Evolutionary conservation across 2,797 vertebrate species (phyloP).

Genomic region (Thunnus albacares): DNA sequence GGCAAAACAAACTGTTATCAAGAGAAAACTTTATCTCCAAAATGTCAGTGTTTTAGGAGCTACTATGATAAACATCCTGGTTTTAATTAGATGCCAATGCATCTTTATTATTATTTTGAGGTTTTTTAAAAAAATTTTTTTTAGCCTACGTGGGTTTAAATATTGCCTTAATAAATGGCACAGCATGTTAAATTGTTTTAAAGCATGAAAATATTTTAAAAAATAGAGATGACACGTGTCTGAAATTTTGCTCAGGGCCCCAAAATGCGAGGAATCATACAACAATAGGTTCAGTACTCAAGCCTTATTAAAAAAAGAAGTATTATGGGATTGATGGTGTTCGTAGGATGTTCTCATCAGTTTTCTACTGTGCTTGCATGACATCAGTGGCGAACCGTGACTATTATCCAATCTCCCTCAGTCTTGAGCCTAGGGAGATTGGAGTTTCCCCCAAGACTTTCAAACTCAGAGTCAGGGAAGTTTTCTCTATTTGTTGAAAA

Average conservation of each 20-base stretch:
- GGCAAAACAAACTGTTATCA: neutral
- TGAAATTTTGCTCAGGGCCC: neutral
- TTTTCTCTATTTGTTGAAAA: constrained; percentile 24
- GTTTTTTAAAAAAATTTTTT: too few species aligned
- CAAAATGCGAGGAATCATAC: neutral
- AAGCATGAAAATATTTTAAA: constrained; percentile 8
- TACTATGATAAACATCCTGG: neutral
- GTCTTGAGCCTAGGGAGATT: too few species aligned
- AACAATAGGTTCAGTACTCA: neutral
- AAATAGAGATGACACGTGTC: neutral
- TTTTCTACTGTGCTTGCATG: neutral
- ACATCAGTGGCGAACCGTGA: neutral
- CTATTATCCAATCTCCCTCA: too few species aligned
- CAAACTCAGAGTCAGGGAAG: constrained; percentile 11
- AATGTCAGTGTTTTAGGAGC: neutral
- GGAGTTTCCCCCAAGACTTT: neutral
- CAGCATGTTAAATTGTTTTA: neutral
- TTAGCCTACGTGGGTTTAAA: too few species aligned
- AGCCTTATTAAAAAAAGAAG: neutral
- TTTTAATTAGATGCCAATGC: neutral
- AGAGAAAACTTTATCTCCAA: constrained; percentile 1
- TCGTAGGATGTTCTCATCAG: neutral
- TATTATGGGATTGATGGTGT: too few species aligned
- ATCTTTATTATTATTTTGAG: neutral
- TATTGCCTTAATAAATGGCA: constrained; percentile 1